A percentile compares a stretch with the other conserved stretches of the same genome.
phyloP scores from a whole-genome alignment of 2,797 vertebrate species.

The Pygocentrus nattereri region DNA sequence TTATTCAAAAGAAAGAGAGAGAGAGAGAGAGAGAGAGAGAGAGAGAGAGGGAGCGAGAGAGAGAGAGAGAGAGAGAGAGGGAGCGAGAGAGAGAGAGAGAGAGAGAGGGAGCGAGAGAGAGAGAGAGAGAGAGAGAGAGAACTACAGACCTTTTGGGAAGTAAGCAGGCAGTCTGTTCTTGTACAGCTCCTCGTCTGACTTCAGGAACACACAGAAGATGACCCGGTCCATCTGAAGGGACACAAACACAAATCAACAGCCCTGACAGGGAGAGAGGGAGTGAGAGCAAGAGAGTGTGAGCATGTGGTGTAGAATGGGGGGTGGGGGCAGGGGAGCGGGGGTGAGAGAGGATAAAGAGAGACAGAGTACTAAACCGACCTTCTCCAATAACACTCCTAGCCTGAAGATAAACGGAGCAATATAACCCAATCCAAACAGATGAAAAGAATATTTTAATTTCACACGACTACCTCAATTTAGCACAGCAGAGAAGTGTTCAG shows the following conservation, averaged over 20 bases:
- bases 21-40: neutral
- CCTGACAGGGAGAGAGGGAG: neutral
- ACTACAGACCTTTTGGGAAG: slow-evolving; percentile 84
- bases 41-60: too few species aligned
- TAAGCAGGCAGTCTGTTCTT: slow-evolving; percentile 82
- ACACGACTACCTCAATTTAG: slow-evolving; percentile 23
- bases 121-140: neutral
- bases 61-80: neutral
- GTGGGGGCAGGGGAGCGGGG: too few species aligned
- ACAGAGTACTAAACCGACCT: slow-evolving; percentile 1
- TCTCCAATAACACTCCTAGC: slow-evolving; percentile 11
- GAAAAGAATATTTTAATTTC: slow-evolving; percentile 22
- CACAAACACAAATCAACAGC: slow-evolving; percentile 39
- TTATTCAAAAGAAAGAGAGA: slow-evolving; percentile 21
- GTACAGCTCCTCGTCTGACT: slow-evolving; percentile 85
- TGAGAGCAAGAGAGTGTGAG: neutral
- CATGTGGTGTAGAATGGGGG: too few species aligned
- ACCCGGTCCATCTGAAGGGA: slow-evolving; percentile 86
- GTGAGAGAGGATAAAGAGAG: neutral
- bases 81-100: neutral
- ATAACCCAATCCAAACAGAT: slow-evolving; percentile 17
- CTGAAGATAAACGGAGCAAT: slow-evolving; percentile 27
- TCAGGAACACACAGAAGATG: slow-evolving; percentile 89
- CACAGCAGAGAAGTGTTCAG: slow-evolving; percentile 23
- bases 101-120: slow-evolving; percentile 5